Conservation (phyloP, 2,113 vertebrate species). For the Cygnus atratus region DNA sequence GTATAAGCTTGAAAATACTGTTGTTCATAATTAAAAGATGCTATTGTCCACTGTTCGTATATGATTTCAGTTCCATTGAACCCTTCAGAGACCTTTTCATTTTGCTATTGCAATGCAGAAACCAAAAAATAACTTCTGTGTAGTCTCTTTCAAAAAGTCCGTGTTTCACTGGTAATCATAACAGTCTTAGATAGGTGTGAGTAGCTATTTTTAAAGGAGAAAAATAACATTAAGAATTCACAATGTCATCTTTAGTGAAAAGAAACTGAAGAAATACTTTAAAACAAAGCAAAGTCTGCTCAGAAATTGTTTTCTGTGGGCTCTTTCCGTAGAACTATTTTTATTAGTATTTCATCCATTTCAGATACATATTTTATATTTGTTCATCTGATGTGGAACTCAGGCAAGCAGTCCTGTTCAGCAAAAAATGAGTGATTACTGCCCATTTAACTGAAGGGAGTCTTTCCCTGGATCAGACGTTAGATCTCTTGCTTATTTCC, state of each 20-base stretch:
- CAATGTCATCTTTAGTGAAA: neutral
- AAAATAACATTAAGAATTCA: neutral
- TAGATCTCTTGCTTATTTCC: constrained; percentile 21
- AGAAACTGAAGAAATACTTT: neutral
- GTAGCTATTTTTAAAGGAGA: neutral
- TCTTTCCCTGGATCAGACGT: neutral
- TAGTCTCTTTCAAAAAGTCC: neutral
- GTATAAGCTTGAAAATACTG: constrained; percentile 22
- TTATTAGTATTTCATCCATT: neutral
- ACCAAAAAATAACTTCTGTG: neutral
- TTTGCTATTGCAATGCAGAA: neutral
- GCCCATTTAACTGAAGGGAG: neutral
- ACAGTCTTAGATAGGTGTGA: neutral
- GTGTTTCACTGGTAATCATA: neutral
- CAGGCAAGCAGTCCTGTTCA: neutral
- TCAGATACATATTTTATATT: neutral
- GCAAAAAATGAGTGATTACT: neutral
- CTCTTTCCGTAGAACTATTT: neutral
- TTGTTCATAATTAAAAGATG: constrained; percentile 15
- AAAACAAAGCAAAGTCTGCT: neutral
- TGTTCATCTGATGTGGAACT: neutral
- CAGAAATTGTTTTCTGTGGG: neutral
- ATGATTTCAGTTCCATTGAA: neutral
- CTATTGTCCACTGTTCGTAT: constrained; percentile 13
- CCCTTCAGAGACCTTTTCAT: constrained; percentile 4